Evolutionary conservation across 2,797 vertebrate species (phyloP).

Genomic region (Anguilla obscura): DNA sequence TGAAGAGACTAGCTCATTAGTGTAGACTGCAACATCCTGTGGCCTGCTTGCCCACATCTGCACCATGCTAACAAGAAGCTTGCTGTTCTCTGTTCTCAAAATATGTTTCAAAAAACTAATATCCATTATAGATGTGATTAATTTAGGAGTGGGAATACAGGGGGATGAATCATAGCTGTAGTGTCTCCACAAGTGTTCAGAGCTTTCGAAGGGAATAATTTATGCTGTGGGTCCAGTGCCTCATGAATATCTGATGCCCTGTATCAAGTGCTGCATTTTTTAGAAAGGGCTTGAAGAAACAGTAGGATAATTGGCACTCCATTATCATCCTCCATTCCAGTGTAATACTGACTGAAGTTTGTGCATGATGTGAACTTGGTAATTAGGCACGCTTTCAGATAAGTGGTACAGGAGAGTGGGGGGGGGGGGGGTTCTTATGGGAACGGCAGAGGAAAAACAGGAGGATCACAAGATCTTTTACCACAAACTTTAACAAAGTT

Average conservation of each 20-base stretch:
- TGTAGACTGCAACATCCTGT: background rate
- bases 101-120: slow-evolving; percentile 34
- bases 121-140: slow-evolving; percentile 52
- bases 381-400: slow-evolving; percentile 54
- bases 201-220: slow-evolving; percentile 59
- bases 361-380: slow-evolving; percentile 47
- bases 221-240: slow-evolving; percentile 50
- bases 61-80: slow-evolving; percentile 38
- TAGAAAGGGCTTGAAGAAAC: slow-evolving; percentile 55
- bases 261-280: slow-evolving; percentile 50
- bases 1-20: background rate
- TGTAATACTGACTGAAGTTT: slow-evolving; percentile 42
- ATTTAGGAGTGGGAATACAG: slow-evolving; percentile 51
- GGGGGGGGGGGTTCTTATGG: slow-evolving; percentile 34
- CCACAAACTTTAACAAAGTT: slow-evolving; percentile 32
- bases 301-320: slow-evolving; percentile 51
- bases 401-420: slow-evolving; percentile 41
- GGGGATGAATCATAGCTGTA: slow-evolving; percentile 49
- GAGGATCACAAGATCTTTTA: slow-evolving; percentile 34
- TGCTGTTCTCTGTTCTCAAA: background rate
- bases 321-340: slow-evolving; percentile 46
- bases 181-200: slow-evolving; percentile 50
- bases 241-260: slow-evolving; percentile 61
- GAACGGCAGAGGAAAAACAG: slow-evolving; percentile 30
- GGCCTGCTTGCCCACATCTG: slow-evolving; percentile 24